These are phyloP conservation scores for Paradoxurus hermaphroditus DNA, from an alignment of 2,113 vertebrate species.

Conservation along the genomic window DNA sequence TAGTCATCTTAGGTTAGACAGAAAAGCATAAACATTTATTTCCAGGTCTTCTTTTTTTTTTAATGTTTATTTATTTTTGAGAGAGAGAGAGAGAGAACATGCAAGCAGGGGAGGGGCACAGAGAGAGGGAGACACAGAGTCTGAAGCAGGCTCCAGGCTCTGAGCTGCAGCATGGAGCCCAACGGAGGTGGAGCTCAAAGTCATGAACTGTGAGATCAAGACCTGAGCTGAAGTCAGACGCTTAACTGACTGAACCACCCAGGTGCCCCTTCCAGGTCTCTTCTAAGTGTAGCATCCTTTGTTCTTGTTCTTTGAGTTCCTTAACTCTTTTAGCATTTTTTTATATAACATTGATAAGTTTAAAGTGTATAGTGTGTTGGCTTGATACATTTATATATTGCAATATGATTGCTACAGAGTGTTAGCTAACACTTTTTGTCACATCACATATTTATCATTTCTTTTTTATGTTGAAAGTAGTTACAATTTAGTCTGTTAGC, in stretches of 20 bases:
- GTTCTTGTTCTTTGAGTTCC: slow-evolving; percentile 33
- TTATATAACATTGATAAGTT: background rate
- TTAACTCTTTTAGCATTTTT: background rate
- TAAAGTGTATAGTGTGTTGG: background rate
- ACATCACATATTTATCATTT: background rate
- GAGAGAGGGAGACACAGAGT: no score
- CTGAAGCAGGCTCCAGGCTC: no score
- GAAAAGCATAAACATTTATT: slow-evolving; percentile 21
- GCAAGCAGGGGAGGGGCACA: no score
- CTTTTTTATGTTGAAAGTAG: background rate
- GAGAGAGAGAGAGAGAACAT: no score
- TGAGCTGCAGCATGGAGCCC: no score
- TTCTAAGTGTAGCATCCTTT: slow-evolving; percentile 7
- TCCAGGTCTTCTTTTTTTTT: background rate
- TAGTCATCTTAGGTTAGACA: slow-evolving; percentile 24
- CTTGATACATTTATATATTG: background rate
- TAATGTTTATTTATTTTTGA: no score
- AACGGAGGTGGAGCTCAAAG: no score
- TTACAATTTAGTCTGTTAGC: background rate
- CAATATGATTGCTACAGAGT: background rate
- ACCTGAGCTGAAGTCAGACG: no score
- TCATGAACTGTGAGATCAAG: no score
- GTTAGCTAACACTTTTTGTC: background rate
- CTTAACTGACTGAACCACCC: no score
- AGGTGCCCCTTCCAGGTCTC: background rate